A percentile compares a stretch with the other conserved stretches of the same genome.
phyloP scores from a whole-genome alignment of 2,113 vertebrate genomes.

The Chrysochloris asiatica region DNA sequence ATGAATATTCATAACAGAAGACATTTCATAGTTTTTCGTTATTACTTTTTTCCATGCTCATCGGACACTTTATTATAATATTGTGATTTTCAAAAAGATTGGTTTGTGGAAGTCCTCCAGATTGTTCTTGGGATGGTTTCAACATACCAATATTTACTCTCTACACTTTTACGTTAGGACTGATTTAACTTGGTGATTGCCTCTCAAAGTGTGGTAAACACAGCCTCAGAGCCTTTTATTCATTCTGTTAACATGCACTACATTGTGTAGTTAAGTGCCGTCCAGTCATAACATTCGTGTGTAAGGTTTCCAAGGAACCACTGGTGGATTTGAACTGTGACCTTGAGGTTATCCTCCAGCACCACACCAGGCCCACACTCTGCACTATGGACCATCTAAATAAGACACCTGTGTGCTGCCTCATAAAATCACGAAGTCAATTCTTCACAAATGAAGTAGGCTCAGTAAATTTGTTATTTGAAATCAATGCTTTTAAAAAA shows the following conservation, averaged over 20 bases:
- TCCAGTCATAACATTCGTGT: too few species aligned
- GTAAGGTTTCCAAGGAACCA: too few species aligned
- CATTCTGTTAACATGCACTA: background rate
- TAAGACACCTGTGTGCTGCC: background rate
- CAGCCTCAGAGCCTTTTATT: background rate
- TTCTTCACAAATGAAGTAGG: slow-evolving; percentile 15
- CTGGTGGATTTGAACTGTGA: too few species aligned
- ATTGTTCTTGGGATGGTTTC: slow-evolving; percentile 29
- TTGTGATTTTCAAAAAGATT: background rate
- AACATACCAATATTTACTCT: slow-evolving; percentile 2
- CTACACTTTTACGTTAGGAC: background rate
- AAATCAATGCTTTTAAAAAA: background rate
- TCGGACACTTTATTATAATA: slow-evolving; percentile 33
- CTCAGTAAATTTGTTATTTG: slow-evolving; percentile 19
- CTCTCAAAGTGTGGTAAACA: background rate
- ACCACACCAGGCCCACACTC: too few species aligned
- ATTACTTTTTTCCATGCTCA: slow-evolving; percentile 12
- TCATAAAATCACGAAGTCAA: background rate
- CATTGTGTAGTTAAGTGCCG: too few species aligned
- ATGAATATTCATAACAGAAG: background rate
- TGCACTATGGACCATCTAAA: background rate
- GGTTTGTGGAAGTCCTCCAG: background rate
- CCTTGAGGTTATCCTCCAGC: too few species aligned
- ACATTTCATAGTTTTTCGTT: slow-evolving; percentile 12
- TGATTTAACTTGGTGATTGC: background rate